Conservation (phyloP, 2,888 invertebrate genomes). For the Lamellibrachia columna region DNA sequence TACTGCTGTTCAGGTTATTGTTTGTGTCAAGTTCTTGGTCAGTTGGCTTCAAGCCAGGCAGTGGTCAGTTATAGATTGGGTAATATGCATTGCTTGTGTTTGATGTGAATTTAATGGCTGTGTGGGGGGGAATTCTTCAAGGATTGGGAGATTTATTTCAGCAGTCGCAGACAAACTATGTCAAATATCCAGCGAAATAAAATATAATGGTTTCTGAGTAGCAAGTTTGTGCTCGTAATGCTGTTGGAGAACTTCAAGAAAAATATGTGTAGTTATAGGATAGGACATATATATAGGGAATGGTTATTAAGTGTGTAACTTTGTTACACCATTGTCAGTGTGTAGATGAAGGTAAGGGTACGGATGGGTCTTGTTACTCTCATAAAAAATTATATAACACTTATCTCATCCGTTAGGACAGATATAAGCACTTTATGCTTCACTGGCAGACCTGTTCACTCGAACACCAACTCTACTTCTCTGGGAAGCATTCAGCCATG, state of each 20-base stretch:
- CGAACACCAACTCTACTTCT: background rate
- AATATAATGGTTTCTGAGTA: background rate
- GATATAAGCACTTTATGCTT: background rate
- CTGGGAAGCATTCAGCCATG: background rate
- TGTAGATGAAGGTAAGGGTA: background rate
- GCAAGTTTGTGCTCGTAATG: background rate
- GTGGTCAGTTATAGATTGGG: background rate
- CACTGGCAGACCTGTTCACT: background rate
- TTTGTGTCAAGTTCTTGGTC: background rate
- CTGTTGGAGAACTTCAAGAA: background rate
- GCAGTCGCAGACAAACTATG: background rate
- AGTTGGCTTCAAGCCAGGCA: background rate
- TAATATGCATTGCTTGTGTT: background rate
- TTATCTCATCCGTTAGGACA: background rate
- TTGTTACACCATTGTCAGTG: background rate
- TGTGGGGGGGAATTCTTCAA: background rate
- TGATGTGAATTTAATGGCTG: conserved; percentile 8
- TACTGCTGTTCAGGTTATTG: background rate
- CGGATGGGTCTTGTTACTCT: background rate
- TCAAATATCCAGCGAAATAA: background rate
- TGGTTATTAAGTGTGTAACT: background rate
- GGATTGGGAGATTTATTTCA: background rate
- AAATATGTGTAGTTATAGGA: background rate
- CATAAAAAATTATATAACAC: too few species aligned
- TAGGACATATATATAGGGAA: background rate